A percentile compares a stretch with the other conserved stretches of the same genome.
Evolutionary conservation across 1,140 invertebrate genomes (phyloP).

Genomic region (Dreissena rostriformis): DNA sequence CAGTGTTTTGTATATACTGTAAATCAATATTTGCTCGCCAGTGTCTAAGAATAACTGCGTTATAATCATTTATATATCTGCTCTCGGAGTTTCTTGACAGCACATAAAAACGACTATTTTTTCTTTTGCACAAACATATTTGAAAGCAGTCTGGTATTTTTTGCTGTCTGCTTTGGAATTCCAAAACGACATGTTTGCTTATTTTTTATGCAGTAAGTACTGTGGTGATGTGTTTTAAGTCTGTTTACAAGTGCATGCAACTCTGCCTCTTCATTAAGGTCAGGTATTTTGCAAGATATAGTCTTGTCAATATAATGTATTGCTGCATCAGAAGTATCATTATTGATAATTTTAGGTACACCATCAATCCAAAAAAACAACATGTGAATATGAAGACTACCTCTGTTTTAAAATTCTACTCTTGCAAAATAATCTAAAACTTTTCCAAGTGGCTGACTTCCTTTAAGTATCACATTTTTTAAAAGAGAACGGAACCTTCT

Average conservation of each 20-base stretch:
- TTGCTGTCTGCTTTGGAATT: slow-evolving; percentile 30
- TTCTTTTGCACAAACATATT: slow-evolving; percentile 39
- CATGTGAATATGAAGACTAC: slow-evolving; percentile 54
- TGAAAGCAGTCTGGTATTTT: slow-evolving; percentile 27
- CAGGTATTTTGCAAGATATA: slow-evolving; percentile 23
- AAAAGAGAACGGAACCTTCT: slow-evolving; percentile 47
- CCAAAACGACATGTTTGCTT: slow-evolving; percentile 54
- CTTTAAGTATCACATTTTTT: slow-evolving; percentile 42
- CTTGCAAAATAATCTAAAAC: slow-evolving; percentile 51
- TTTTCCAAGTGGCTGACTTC: slow-evolving; percentile 28
- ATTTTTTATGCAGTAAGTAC: slow-evolving; percentile 35
- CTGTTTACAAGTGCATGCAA: slow-evolving; percentile 36
- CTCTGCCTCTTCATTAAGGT: slow-evolving; percentile 19
- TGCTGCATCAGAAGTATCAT: background rate
- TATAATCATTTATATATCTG: slow-evolving; percentile 53
- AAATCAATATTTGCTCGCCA: slow-evolving; percentile 62
- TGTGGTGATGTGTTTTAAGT: slow-evolving; percentile 53
- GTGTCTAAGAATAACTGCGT: slow-evolving; percentile 42
- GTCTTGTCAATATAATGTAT: slow-evolving; percentile 44
- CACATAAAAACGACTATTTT: slow-evolving; percentile 54
- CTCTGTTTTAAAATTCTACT: slow-evolving; percentile 55
- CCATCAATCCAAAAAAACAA: slow-evolving; percentile 46
- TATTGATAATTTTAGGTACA: slow-evolving; percentile 22
- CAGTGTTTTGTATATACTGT: slow-evolving; percentile 48
- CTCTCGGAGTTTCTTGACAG: slow-evolving; percentile 3